Evolutionary conservation across 2,888 invertebrate genomes (phyloP), one percentile per base, ranked within the genome.

Genomic region (Ypsolopha sequella): DNA sequence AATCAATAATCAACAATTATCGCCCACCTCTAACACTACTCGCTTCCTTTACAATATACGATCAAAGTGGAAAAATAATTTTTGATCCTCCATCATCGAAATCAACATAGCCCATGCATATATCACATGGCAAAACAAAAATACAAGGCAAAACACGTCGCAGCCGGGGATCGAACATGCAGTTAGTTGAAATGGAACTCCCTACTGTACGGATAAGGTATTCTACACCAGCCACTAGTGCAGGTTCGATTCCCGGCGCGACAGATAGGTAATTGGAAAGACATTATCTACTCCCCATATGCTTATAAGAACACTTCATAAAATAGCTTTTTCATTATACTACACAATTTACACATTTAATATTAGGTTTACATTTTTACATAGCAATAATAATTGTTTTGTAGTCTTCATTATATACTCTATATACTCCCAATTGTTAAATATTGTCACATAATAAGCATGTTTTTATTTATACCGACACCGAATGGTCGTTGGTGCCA

Each of bases 1-100:
- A 80, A 79, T 81, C 86, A 86, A 85, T 85, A 85, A 86, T 86
- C 86, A 86, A 86, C 86, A 86, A 86, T 82, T 79, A 80, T 76
- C 82, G 80, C 78, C 78, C 81, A 72, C 71, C 77, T 75, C 81
- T 84, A 84, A 79, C 75, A 76, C 80, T 82, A 84, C 81, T 76
- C 79, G 78, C 79, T 73, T 77, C 76, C 70, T 69, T 75, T 69
- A 73, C 64, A 58, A 60, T 59, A 61, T 80, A 81, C 78, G 77
- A 76, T 80, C 80, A 73, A 51, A 86, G 84, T 85, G 86, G 84
- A 86, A 86, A 86, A 85, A 85, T 85, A 85, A 70, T 80, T 80
- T 80, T 80, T 76, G 76, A 80, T 81, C 76, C 68, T 76, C 75
- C 79, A 71, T 52, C 52, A 46, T 80, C 70, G 73, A 76, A 80